Base-by-base conservation (phyloP, 2,888 invertebrate genomes). In the Drosophila nr. perissopoda region DNA sequence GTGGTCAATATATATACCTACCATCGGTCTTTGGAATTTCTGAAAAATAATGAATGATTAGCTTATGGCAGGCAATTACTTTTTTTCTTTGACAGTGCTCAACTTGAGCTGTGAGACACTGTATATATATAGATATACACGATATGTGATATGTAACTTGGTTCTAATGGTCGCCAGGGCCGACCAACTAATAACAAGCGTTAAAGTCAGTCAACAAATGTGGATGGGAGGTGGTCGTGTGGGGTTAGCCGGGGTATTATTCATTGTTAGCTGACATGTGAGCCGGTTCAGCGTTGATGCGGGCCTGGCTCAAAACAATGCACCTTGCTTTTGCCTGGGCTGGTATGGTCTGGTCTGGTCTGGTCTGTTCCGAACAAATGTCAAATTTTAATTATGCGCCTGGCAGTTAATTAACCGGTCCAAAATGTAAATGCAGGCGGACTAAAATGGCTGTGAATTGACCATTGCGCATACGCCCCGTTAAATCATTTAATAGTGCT, bases 381-480 rank as follows among this genome's bases (percentile, higher is more conserved):
- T 67, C 69, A 73, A 61, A 73, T 79, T 79, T 80, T 79, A 79
- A 79, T 81, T 79, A 81, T 77, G 78, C 73, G 73, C 64, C 62
- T 25, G 69, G 6, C 64, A 73, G 78, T 79, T 81, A 81, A 79
- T 79, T 79, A 81, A 73, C 64, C 73, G 38, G 51, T 27, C 49
- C 57, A 18, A 59, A 53, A 68, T 60, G 56, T 52, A 69, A 61
- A 56, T 64, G 63, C 61, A 21, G 69, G 31, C 49, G n/a, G 49
- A 0, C 54, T 33, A 38, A 66, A 61, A 66, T 18, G 40, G 53
- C 60, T 51, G 54, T 51, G 48, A 61, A 65, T 60, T 56, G 33
- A 69, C 73, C 86, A 82, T 76, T 76, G 70, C 82, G 82, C 33
- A 89, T 84, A 78, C 89, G 87, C 79, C 61, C 45, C 57, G 69